These are phyloP conservation scores for Cisticola juncidis DNA, from an alignment of 2,113 vertebrate genomes.

Conservation along the genomic window DNA sequence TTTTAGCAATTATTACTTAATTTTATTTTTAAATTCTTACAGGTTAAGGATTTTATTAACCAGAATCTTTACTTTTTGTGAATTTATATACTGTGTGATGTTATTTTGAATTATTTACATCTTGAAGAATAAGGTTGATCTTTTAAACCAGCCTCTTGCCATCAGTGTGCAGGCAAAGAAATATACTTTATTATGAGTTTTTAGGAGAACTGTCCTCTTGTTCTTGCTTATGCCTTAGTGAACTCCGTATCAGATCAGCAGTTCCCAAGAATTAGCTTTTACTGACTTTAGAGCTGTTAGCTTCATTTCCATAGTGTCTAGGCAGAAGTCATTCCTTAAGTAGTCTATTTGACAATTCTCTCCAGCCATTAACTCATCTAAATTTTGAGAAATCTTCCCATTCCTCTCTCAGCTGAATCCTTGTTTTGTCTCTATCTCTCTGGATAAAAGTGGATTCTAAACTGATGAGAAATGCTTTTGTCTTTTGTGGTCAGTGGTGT, in stretches of 20 bases:
- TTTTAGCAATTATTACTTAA: background rate
- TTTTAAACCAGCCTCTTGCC: background rate
- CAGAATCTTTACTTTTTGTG: background rate
- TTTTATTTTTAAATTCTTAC: background rate
- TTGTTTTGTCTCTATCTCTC: background rate
- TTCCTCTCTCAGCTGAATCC: background rate
- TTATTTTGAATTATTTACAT: background rate
- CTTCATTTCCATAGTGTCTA: background rate
- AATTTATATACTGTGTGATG: background rate
- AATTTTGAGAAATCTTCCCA: background rate
- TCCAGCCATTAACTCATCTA: background rate
- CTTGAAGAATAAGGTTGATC: background rate
- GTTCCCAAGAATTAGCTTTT: background rate
- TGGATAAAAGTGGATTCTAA: background rate
- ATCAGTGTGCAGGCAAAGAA: background rate
- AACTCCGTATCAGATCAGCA: background rate
- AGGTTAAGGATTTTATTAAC: background rate
- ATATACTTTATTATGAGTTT: background rate
- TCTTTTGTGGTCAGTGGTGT: background rate
- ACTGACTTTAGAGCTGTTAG: background rate
- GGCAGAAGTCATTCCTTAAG: background rate
- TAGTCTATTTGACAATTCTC: background rate
- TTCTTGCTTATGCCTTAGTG: background rate
- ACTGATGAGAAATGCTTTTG: slow-evolving; percentile 10
- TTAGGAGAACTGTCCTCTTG: background rate